Conservation (phyloP, 2,113 vertebrate species). For the Pseudopipra pipra region DNA sequence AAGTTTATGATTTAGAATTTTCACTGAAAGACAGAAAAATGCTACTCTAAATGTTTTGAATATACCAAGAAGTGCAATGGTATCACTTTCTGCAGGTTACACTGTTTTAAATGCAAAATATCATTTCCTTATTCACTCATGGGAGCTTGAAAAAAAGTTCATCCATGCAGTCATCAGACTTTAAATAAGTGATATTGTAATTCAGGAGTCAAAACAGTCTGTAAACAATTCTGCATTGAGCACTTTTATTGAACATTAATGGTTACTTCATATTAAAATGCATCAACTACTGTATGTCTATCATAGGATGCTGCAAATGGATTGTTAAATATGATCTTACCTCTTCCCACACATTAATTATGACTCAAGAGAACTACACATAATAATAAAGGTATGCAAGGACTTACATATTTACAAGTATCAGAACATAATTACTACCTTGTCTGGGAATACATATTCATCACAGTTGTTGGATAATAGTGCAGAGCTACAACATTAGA, state of each 20-base stretch:
- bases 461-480: not conserved
- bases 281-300: not conserved
- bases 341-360: not conserved
- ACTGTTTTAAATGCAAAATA: not conserved
- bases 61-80: not conserved
- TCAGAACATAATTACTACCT: slow-evolving; percentile 24
- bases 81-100: not conserved
- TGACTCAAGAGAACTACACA: slow-evolving; percentile 22
- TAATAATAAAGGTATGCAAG: slow-evolving; percentile 10
- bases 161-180: not conserved
- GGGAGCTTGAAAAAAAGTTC: not conserved
- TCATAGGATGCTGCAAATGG: not conserved
- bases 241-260: not conserved
- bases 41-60: not conserved
- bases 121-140: not conserved
- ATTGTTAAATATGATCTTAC: slow-evolving; percentile 1
- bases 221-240: not conserved
- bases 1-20: not conserved
- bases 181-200: not conserved
- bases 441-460: slow-evolving; percentile 13
- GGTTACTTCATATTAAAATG: not conserved
- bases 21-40: not conserved
- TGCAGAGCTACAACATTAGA: not conserved
- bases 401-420: slow-evolving; percentile 24
- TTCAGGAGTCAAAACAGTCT: not conserved